A percentile compares a stretch with the other conserved stretches of the same genome.
Conservation (phyloP, 1,140 invertebrate genomes). For the Drosophila athabasca region DNA sequence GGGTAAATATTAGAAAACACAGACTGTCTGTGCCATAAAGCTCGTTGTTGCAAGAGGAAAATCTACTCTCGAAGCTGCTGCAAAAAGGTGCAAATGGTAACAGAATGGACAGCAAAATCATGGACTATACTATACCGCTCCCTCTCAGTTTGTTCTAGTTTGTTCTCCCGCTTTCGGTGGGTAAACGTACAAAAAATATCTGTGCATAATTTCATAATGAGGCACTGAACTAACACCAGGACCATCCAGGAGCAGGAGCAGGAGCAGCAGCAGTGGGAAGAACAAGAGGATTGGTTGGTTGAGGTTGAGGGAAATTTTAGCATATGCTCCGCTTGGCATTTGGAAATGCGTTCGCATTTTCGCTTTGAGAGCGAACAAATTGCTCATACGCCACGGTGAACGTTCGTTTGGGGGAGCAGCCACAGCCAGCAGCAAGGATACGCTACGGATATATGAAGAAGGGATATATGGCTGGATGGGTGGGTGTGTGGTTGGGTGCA, state of each 20-base stretch:
- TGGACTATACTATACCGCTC: too few species aligned
- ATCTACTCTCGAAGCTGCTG: too few species aligned
- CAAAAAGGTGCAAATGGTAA: too few species aligned
- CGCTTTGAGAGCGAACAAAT: conserved; percentile 62
- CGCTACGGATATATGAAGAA: too few species aligned
- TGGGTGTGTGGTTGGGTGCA: background rate
- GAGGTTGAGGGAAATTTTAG: conserved; percentile 4
- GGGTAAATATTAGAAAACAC: too few species aligned
- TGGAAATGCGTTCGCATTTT: conserved; percentile 63
- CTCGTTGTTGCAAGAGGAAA: too few species aligned
- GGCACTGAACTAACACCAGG: conserved; percentile 60
- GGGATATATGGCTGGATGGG: too few species aligned
- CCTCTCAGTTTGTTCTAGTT: too few species aligned
- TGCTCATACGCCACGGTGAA: conserved; percentile 67
- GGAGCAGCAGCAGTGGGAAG: background rate
- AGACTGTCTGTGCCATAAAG: too few species aligned
- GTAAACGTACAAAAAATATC: conserved; percentile 49
- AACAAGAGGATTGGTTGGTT: background rate
- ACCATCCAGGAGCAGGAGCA: background rate
- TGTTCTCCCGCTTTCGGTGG: too few species aligned
- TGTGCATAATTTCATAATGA: conserved; percentile 72
- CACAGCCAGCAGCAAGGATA: background rate
- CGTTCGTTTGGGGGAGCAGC: conserved; percentile 25
- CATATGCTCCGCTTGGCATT: conserved; percentile 63
- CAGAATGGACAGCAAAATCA: too few species aligned